Base-by-base conservation (phyloP, 2,888 invertebrate genomes). In the Endomychus coccineus region DNA sequence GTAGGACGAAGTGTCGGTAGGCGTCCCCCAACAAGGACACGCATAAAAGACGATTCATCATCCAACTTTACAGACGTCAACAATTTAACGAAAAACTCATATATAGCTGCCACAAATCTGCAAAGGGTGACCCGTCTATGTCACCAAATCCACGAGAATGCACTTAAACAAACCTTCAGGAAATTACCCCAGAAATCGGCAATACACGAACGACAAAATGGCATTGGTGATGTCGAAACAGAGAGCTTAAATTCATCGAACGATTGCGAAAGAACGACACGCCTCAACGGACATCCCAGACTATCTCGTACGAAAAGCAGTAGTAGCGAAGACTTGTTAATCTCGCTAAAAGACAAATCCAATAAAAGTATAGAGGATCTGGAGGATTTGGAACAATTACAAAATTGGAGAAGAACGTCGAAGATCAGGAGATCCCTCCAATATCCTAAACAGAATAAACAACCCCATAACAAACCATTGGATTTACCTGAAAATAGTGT, bases 341-440 rank as follows among this genome's bases (percentile, higher is more conserved):
- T 52, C 19, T 41, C 49, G 3, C 56, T 58, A 17, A 50, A 54
- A 34, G 58, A 58, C 25, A 50, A 53, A 33, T 40, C 52, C 3
- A 54, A 47, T 9, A 60, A 58, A 43, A 61, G 58, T 25, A 49
- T 54, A 4, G 61, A 64, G 37, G 62, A 61, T 37, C 44, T 56
- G 19, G 61, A 63, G 31, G 64, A 65, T 40, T 42, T 58, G n/a
- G 59, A 61, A 30, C 56, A 66, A 17, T 44, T 63, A 10, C 56
- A 61, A 39, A 78, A 75, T 55, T 83, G 83, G 78, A 65, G 71
- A 33, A 71, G 80, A 46, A 74, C 77, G 30, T 79, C 80, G 9
- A 75, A 75, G 50, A 66, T 74, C 39, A 71, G 79, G 27, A 69
- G 75, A 41, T 80, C 82, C 3, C 67, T 83, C 46, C 79, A 83